Percentiles rank a stretch among this genome's conserved stretches.
Evolutionary conservation across 37 sponge, comb jelly and placozoan genomes (phyloP).

Genomic region (Haliclona indistincta): DNA sequence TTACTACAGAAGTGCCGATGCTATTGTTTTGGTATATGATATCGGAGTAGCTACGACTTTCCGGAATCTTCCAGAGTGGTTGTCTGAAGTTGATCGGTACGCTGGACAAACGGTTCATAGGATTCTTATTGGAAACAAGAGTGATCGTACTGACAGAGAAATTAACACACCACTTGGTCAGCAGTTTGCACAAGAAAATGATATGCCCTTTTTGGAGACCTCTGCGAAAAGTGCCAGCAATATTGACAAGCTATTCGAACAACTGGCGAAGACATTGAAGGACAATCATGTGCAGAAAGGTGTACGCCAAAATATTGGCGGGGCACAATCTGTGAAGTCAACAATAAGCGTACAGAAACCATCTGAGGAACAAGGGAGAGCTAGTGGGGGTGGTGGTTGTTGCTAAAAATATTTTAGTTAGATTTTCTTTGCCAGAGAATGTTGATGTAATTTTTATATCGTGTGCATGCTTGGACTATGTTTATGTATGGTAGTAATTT

Average conservation of each 20-base stretch:
- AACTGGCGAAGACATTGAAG: slow-evolving; percentile 67
- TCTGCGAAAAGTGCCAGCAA: slow-evolving; percentile 87
- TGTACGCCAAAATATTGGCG: slow-evolving; percentile 28
- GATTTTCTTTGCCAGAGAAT: no score
- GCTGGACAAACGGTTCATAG: slow-evolving; percentile 70
- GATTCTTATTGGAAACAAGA: slow-evolving; percentile 92
- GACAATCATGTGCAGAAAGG: slow-evolving; percentile 63
- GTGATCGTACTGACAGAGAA: slow-evolving; percentile 79
- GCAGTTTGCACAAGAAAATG: slow-evolving; percentile 70
- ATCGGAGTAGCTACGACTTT: slow-evolving; percentile 64
- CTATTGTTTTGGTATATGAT: slow-evolving; percentile 90
- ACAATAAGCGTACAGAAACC: slow-evolving; percentile 40
- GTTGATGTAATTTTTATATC: no score
- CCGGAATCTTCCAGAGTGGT: slow-evolving; percentile 81
- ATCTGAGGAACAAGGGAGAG: slow-evolving; percentile 1
- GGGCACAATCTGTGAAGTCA: slow-evolving; percentile 10
- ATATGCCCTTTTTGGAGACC: slow-evolving; percentile 91
- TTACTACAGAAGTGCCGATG: slow-evolving; percentile 93
- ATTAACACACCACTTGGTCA: slow-evolving; percentile 54
- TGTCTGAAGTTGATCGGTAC: slow-evolving; percentile 81
- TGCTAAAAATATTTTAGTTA: no score
- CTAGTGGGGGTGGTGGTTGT: slow-evolving; percentile 29
- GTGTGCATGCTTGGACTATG: no score
- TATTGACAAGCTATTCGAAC: slow-evolving; percentile 79
- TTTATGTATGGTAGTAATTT: no score